Conservation (phyloP, 2,797 vertebrate genomes). For the Semaprochilodus insignis region DNA sequence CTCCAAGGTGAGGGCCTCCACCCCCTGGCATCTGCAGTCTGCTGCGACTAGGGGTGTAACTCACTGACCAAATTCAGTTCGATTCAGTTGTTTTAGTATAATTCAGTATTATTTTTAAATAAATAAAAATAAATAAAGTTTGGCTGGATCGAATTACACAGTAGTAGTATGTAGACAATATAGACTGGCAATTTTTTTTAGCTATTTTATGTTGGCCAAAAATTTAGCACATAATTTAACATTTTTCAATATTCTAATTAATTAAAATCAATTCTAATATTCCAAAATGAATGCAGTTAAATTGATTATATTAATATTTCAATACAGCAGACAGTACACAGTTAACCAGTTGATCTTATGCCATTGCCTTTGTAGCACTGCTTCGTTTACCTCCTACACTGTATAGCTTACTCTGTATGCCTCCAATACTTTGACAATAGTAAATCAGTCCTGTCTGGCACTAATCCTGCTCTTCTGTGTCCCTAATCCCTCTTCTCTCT, state of each 20-base stretch:
- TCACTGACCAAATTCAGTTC: not conserved
- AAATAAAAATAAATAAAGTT: no score
- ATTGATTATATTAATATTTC: no score
- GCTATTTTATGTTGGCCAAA: no score
- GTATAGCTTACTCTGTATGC: constrained; percentile 3
- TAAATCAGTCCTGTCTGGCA: constrained; percentile 80
- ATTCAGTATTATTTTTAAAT: no score
- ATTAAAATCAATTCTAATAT: no score
- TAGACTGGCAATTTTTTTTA: no score
- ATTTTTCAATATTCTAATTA: not conserved
- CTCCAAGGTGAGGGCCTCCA: constrained; percentile 90
- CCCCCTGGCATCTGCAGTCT: constrained; percentile 65
- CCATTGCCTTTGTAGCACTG: constrained; percentile 44
- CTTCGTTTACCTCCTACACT: constrained; percentile 74
- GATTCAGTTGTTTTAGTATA: not conserved
- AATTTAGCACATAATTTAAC: no score
- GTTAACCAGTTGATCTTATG: not conserved
- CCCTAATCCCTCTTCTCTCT: constrained; percentile 59
- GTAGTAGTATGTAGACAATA: no score
- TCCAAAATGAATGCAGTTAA: no score
- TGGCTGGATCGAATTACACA: no score
- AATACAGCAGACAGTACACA: not conserved
- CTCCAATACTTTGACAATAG: constrained; percentile 29
- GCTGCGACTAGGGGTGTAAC: not conserved
- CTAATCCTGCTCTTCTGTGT: constrained; percentile 71